Conservation (phyloP, 1,140 invertebrate genomes). For the Diorhabda elongata region DNA sequence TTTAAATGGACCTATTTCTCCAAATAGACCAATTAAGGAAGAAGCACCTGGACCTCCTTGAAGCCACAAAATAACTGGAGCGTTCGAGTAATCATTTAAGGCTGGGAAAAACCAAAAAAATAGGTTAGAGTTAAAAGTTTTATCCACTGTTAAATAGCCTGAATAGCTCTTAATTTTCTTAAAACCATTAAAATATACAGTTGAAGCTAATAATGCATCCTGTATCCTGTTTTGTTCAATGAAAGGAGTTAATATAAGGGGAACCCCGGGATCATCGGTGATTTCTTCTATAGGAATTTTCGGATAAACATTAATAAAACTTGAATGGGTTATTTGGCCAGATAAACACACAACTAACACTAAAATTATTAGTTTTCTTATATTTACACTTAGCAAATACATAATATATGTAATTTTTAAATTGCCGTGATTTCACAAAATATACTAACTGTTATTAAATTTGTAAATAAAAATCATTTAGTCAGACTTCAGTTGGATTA, state of each 20-base stretch:
- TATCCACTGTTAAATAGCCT: slow-evolving; percentile 69
- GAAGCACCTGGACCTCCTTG: slow-evolving; percentile 71
- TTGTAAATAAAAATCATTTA: too few relatives aligned
- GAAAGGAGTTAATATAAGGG: slow-evolving; percentile 52
- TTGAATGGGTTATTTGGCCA: not conserved
- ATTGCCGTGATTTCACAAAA: too few relatives aligned
- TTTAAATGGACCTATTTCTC: slow-evolving; percentile 62
- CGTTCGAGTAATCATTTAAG: slow-evolving; percentile 46
- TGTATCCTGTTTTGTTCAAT: slow-evolving; percentile 52
- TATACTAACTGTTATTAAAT: too few relatives aligned
- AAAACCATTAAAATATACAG: slow-evolving; percentile 36
- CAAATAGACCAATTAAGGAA: slow-evolving; percentile 69
- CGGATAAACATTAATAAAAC: slow-evolving; percentile 37
- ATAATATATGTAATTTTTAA: not conserved
- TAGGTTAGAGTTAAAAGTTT: slow-evolving; percentile 61
- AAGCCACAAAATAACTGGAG: slow-evolving; percentile 69
- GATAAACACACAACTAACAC: not conserved
- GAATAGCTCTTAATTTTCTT: slow-evolving; percentile 46
- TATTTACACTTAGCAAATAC: not conserved
- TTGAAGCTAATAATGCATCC: slow-evolving; percentile 39
- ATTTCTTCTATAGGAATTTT: slow-evolving; percentile 29
- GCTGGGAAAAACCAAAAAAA: slow-evolving; percentile 80
- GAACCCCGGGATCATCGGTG: slow-evolving; percentile 49
- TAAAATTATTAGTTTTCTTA: not conserved
- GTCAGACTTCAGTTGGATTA: too few relatives aligned